phyloP scores from a whole-genome alignment of 2,888 invertebrate genomes.

The Caenorhabditis becei region DNA sequence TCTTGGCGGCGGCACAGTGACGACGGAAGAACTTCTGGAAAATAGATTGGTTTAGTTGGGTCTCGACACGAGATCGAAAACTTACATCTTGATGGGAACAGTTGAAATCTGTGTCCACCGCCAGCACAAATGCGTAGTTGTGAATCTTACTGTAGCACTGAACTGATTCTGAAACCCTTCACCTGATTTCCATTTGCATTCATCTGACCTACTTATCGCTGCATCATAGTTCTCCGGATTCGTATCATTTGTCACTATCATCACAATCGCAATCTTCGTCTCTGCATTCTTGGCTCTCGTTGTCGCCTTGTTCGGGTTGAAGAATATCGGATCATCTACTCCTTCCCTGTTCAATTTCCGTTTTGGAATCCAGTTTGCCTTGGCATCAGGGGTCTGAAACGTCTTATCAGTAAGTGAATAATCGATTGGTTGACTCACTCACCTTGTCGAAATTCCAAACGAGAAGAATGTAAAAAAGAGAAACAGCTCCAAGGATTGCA shows the following conservation, averaged over 20 bases:
- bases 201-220: conserved; percentile 26
- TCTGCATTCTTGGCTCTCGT: neutral
- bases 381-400: conserved; percentile 5
- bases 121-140: conserved; percentile 39
- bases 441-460: conserved; percentile 21
- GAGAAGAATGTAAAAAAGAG: neutral
- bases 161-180: conserved; percentile 37
- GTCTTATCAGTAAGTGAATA: neutral
- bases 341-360: neutral
- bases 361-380: neutral
- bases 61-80: too few species aligned
- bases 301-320: conserved; percentile 1
- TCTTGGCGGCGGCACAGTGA: conserved; percentile 56
- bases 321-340: conserved; percentile 14
- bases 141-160: conserved; percentile 55
- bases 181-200: neutral
- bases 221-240: conserved; percentile 31
- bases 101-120: conserved; percentile 34
- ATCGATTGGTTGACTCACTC: neutral
- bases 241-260: conserved; percentile 33
- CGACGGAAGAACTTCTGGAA: conserved; percentile 66
- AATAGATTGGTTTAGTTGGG: too few species aligned
- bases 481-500: neutral
- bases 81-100: conserved; percentile 58
- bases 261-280: conserved; percentile 23